Base-by-base conservation (phyloP, 2,888 invertebrate genomes). In the Saturnia japonica region DNA sequence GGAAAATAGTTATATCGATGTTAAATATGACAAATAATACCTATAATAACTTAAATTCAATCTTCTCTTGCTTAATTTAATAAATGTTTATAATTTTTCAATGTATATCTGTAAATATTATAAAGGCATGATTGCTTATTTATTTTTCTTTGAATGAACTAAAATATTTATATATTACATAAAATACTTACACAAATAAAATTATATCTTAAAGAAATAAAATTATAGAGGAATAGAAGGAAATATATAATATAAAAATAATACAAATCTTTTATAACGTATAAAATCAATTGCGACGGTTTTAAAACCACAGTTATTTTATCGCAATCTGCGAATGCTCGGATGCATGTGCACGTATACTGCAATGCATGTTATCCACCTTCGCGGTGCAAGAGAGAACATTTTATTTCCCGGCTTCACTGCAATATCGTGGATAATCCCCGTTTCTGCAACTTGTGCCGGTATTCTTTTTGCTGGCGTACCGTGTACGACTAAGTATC, bases 381-480 rank as follows among this genome's bases (percentile, higher is more conserved):
- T 79, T 77, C 75, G 74, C 78, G 76, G 78, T 75, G 73, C 77
- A 73, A 77, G 77, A 78, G 78, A 74, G 75, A 82, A 79, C 83
- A 74, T 86, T 88, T 87, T 86, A 87, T 82, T 84, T 82, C 80
- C 77, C 77, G 73, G 79, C 78, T 79, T 76, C 77, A 77, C 74
- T 81, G 83, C 83, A 85, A 86, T 85, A 84, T 80, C 80, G 73
- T 75, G 81, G 83, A 88, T 88, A 85, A 90, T 88, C 87, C 84
- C 77, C 80, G 80, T 80, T 85, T 83, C 82, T 85, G 77, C 82
- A 83, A 85, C 82, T 85, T 76, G 79, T 79, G 76, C 81, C 72
- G 69, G 77, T 74, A 77, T 75, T 79, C 74, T 77, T 83, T 81
- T 82, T 82, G 78, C 74, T 71, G 67, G 70, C 72, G 74, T 72